phyloP scores from a whole-genome alignment of 2,888 invertebrate genomes.

The Litoditis marina region DNA sequence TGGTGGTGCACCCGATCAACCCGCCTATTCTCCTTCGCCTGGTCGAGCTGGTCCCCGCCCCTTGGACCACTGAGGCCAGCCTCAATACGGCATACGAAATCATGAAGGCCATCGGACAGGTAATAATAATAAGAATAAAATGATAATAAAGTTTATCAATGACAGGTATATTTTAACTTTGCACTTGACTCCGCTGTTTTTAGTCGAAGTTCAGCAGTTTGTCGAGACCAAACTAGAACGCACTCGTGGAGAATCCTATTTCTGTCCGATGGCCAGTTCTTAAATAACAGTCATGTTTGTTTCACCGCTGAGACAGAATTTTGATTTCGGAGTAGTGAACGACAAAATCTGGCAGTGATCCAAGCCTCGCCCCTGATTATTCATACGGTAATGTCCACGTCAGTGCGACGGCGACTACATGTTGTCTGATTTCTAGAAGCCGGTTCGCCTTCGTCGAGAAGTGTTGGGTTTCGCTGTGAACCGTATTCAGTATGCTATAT shows the following conservation, averaged over 20 bases:
- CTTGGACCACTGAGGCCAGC: slow-evolving; percentile 82
- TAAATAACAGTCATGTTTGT: too few species aligned
- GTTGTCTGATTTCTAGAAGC: slow-evolving; percentile 66
- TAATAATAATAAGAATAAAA: slow-evolving; percentile 1
- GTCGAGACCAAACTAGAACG: too few species aligned
- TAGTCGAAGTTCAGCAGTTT: too few species aligned
- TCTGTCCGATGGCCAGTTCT: too few species aligned
- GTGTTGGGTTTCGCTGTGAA: slow-evolving; percentile 88
- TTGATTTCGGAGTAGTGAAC: too few species aligned
- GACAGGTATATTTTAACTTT: too few species aligned
- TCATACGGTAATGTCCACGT: too few species aligned
- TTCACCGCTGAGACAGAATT: too few species aligned
- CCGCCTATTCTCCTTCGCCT: slow-evolving; percentile 93
- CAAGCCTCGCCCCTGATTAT: too few species aligned
- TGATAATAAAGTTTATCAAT: too few species aligned
- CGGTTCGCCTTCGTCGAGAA: slow-evolving; percentile 81
- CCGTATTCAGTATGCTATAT: slow-evolving; percentile 88
- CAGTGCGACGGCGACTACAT: background rate
- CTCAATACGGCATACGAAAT: slow-evolving; percentile 74
- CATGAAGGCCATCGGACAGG: slow-evolving; percentile 84
- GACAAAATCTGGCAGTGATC: too few species aligned
- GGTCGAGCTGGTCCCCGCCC: slow-evolving; percentile 88
- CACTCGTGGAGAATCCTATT: background rate
- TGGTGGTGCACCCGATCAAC: slow-evolving; percentile 69
- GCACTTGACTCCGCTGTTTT: too few species aligned